Base-by-base conservation (phyloP, 2,113 vertebrate genomes). In the Vicugna pacos region DNA sequence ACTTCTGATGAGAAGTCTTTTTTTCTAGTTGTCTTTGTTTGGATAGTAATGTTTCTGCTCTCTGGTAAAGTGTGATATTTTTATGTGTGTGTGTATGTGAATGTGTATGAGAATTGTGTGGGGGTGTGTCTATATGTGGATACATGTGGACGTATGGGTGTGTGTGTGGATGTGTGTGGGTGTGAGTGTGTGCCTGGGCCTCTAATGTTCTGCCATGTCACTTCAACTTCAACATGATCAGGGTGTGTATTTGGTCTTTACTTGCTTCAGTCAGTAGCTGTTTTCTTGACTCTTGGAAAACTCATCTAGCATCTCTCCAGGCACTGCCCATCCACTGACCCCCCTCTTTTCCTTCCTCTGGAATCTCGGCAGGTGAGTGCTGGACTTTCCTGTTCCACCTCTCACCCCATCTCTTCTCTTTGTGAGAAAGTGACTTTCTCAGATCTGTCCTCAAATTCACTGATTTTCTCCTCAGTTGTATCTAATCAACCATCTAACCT, bases 301-400 rank as follows among this genome's bases (percentile, higher is more conserved):
- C 10, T 35, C 6, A 5, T 38, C 35, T 26, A 0, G 13, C 0
- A 0, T 28, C 65, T 32, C n/a, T 22, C 56, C 28, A 12, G 32
- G 17, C 11, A 6, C 12, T 0, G 0, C 54, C 11, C 38, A 14
- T 6, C 2, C 28, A 15, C 6, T n/a, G 0, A 9, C 2, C 28
- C 62, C 62, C 30, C 16, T 11, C 12, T 6, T 12, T 13, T n/a
- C 8, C 50, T 8, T 8, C 17, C 38, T 30, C 46, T 15, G n/a
- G 73, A 69, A 14, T 60, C 81, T n/a, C 13, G 26, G 42, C 6
- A 46, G 42, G 17, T 22, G 48, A 15, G 2, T 8, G 16, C 30
- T 56, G 13, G 26, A 38, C 32, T 46, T 64, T 35, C 70, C 64
- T 16, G 30, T 64, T 9, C 15, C 5, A 1, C 24, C 62, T 14